phyloP scores from a whole-genome alignment of 2,888 invertebrate species.

The Mythimna pallens region DNA sequence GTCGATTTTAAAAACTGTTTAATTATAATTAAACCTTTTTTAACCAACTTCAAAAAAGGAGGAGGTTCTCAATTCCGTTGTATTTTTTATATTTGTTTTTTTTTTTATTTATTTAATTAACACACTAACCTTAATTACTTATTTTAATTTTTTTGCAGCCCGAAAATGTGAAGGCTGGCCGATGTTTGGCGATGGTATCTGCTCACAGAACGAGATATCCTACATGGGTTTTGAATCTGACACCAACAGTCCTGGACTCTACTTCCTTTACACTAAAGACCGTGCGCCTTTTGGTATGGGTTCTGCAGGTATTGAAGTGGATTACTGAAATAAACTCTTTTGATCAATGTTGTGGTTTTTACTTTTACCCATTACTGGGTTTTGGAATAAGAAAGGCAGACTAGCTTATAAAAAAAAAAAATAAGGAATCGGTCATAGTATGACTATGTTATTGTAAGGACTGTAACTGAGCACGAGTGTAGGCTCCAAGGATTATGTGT shows the following conservation, averaged over 20 bases:
- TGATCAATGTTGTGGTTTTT: background rate
- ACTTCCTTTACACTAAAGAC: slow-evolving; percentile 78
- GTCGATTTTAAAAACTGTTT: no score
- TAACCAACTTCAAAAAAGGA: no score
- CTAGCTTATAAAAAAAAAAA: background rate
- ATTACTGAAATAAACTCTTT: slow-evolving; percentile 22
- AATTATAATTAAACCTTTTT: no score
- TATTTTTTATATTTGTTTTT: no score
- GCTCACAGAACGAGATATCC: slow-evolving; percentile 76
- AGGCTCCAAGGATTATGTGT: no score
- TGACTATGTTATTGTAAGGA: background rate
- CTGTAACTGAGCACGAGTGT: no score
- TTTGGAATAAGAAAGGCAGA: background rate
- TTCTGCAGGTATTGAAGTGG: slow-evolving; percentile 70
- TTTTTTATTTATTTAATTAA: no score
- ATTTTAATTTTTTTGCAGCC: slow-evolving; percentile 69
- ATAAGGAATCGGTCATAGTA: background rate
- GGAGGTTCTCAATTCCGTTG: no score
- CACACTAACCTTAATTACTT: no score
- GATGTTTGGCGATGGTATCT: slow-evolving; percentile 76
- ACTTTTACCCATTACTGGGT: background rate
- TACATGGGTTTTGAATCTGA: slow-evolving; percentile 77
- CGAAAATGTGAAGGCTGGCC: slow-evolving; percentile 82
- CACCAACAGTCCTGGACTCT: slow-evolving; percentile 71
- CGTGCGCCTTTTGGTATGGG: slow-evolving; percentile 78